Base-by-base conservation (phyloP, 2,888 invertebrate species). In the Chesias legatella region DNA sequence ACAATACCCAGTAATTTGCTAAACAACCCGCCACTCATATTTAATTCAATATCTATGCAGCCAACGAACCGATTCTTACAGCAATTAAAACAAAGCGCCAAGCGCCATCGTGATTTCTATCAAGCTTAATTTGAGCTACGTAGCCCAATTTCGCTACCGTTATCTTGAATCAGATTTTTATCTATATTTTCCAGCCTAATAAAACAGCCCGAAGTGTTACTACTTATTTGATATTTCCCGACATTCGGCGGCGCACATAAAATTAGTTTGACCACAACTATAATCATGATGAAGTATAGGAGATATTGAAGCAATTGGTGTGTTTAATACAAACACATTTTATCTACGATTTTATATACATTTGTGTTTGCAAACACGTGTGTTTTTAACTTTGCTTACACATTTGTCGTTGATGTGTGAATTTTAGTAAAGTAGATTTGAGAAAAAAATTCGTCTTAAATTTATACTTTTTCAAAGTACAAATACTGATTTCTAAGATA, bases 211-310 rank as follows among this genome's bases (percentile, higher is more conserved):
- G 34, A 46, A 36, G 41, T 46, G 43, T 48, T 35, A 46, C 46
- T 36, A 39, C 43, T 48, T 51, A 39, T 46, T 48, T 51, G 42
- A 46, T 43, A 44, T 48, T 48, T 41, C 22, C 45, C 45, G 46
- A 48, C 46, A 29, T 38, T 24, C 30, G 40, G 33, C 31, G 40
- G 32, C 31, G 38, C 25, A 34, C 31, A 23, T n/a, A 5, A 6
- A n/a, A 22, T 22, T 22, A 7, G 1, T 1, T 5, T 7, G n/a
- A 22, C 1, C 6, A n/a, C 6, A 7, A 7, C 22, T 22, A 22
- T 7, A 22, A 7, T 22, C 6, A 1, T 22, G n/a, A 22, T 1
- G 1, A 17, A 17, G 13, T 17, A 17, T 3, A 17, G 5, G 5
- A 17, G 13, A 17, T 17, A 2, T n/a, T n/a, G n/a, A n/a, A 17